These are phyloP conservation scores for Eudemis profundana DNA, from an alignment of 2,888 invertebrate species.

Conservation along the genomic window DNA sequence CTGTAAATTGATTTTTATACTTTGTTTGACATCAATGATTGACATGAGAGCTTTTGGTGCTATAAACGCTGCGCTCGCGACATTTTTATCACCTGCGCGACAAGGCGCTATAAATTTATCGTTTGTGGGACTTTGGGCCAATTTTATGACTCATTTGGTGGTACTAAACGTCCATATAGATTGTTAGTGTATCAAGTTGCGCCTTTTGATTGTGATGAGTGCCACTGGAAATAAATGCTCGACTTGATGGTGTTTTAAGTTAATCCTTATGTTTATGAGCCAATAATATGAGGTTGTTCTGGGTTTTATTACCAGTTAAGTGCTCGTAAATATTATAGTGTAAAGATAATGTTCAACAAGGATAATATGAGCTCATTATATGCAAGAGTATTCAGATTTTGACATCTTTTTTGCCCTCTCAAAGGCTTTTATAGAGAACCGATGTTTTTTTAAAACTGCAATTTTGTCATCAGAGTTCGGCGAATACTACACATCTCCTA, in stretches of 20 bases:
- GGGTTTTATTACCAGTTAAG: conserved; percentile 31
- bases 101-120: conserved; percentile 75
- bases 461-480: not conserved
- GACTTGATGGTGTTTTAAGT: conserved; percentile 35
- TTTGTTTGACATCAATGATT: conserved; percentile 85
- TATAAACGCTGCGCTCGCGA: conserved; percentile 59
- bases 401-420: not conserved
- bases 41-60: conserved; percentile 71
- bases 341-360: conserved; percentile 27
- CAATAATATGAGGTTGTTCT: conserved; percentile 35
- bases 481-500: no score
- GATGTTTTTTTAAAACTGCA: not conserved
- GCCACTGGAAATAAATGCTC: conserved; percentile 49
- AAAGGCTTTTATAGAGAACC: no score
- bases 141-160: conserved; percentile 83
- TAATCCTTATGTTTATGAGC: conserved; percentile 38
- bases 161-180: conserved; percentile 69
- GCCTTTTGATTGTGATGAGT: conserved; percentile 57
- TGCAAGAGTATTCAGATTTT: not conserved
- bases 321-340: conserved; percentile 28
- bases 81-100: conserved; percentile 76
- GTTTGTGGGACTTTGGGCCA: conserved; percentile 80
- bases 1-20: conserved; percentile 83
- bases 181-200: conserved; percentile 66
- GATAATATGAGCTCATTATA: not conserved